Evolutionary conservation across 2,113 vertebrate genomes (phyloP).

Genomic region (mouse (Mus musculus)): DNA sequence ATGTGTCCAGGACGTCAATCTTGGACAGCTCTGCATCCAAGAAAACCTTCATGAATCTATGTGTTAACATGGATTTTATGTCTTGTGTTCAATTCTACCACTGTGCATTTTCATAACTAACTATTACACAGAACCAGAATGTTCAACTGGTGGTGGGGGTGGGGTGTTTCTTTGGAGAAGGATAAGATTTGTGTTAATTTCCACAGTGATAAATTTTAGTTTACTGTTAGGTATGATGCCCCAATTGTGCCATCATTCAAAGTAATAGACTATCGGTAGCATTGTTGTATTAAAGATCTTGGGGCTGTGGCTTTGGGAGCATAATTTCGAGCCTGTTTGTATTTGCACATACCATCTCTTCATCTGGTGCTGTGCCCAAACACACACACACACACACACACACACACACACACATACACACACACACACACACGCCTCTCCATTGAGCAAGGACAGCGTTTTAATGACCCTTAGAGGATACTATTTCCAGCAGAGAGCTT

Average conservation of each 20-base stretch:
- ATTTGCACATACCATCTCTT: not conserved
- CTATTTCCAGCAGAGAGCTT: not conserved
- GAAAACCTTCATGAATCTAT: not conserved
- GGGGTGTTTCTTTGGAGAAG: conserved; percentile 16
- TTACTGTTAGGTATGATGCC: not conserved
- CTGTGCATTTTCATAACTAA: not conserved
- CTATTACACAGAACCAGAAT: not conserved
- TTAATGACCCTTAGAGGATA: not conserved
- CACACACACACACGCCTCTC: not conserved
- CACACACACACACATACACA: not conserved
- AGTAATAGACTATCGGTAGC: not conserved
- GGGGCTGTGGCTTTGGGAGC: not conserved
- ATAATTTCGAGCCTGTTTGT: not conserved
- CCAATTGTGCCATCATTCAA: not conserved
- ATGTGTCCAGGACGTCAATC: not conserved
- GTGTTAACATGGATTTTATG: not conserved
- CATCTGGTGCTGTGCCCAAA: not conserved
- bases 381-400: not conserved
- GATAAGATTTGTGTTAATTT: not conserved
- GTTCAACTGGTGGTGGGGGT: not conserved
- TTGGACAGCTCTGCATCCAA: not conserved
- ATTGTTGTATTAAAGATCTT: not conserved
- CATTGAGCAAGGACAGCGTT: not conserved
- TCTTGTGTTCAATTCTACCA: not conserved
- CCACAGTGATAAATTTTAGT: conserved; percentile 20